Evolutionary conservation across 2,797 vertebrate genomes (phyloP), one percentile per base, ranked within the genome.

Genomic region (Schizothorax lantsangensis): DNA sequence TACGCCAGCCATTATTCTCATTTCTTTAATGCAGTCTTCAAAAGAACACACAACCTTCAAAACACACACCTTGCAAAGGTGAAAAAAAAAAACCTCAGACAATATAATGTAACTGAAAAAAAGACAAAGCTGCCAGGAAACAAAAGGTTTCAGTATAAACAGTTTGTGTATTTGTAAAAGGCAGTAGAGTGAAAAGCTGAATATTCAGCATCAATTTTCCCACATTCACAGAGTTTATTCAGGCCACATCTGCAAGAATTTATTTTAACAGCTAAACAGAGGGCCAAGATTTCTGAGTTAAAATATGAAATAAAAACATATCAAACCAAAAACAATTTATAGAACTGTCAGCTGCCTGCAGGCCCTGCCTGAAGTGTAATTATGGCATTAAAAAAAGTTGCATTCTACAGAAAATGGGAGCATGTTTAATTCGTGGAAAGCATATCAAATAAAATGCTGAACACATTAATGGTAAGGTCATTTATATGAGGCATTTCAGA

Each of bases 191-290:
- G 62, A 19, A 30, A 45, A 77, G 49, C 52, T 68, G 23, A 21
- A 45, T 54, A 87, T 38, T 47, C 9, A 43, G 40, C 36, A 14
- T 36, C 36, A 23, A 36, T 59, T 86, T 83, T 80, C 74, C 77
- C 69, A 79, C 83, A 83, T 83, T 89, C 59, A 68, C 82, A 71
- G 68, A 89, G 71, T 73, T 84, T 84, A 64, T 84, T 85, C 71
- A 36, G 77, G 79, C 71, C 79, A 88, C 84, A 91, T 88, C 90
- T 90, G 84, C 86, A 85, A 87, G 40, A 88, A 36, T 89, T 86
- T 86, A 83, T 73, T 84, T 90, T 85, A 88, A 85, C 71, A 86
- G 79, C 40, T 59, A 43, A 57, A 86, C 36, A 9, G 19, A 82
- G 52, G 33, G 75, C 84, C 85, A 86, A 83, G 62, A 85, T 47